Base-by-base conservation (phyloP, 2,797 vertebrate species). In the Myotis findleyi region DNA sequence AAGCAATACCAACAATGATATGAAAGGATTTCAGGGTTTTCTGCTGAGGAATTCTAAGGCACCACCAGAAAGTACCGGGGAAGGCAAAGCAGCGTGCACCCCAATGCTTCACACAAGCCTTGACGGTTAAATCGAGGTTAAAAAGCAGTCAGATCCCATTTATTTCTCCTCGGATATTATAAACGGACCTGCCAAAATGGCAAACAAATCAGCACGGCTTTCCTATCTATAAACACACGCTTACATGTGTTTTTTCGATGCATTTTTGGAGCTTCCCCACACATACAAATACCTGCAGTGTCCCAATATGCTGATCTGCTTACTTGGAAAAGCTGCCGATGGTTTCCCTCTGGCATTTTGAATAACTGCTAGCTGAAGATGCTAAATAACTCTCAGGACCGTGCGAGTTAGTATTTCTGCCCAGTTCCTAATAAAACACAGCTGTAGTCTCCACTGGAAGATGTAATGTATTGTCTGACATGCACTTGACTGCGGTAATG, bases 1-100 rank as follows among this genome's bases (percentile, higher is more conserved):
- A 93, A 89, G 57, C 71, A 80, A 72, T 10, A 23, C 13, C 77
- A 91, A 69, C 73, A 89, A 83, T 33, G 87, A 94, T 88, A 96
- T 94, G 57, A 86, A 95, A 90, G 83, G 76, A 94, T 96, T 92
- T 96, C 89, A 95, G 89, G 82, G 33, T 92, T 93, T 95, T 87
- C 72, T 93, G 95, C 79, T 30, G 94, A 73, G 71, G 44, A 87
- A 92, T 69, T 91, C 51, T 44, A 73, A 95, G 66, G 41, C 25
- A 79, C 44, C 36, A 36, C 27, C 33, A 30, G 66, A 44, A 87
- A 55, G 57, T 71, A 11, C 77, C 69, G 7, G 11, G 16, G 33
- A 21, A 88, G 66, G 57, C 8, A 69, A 51, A 51, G 14, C 17
- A 38, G 51, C 71, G 25, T 9, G 2, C 6, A 64, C 44, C 30